Evolutionary conservation across 2,888 invertebrate genomes (phyloP), one percentile per base, ranked within the genome.

Genomic region (Hemithea aestivaria): DNA sequence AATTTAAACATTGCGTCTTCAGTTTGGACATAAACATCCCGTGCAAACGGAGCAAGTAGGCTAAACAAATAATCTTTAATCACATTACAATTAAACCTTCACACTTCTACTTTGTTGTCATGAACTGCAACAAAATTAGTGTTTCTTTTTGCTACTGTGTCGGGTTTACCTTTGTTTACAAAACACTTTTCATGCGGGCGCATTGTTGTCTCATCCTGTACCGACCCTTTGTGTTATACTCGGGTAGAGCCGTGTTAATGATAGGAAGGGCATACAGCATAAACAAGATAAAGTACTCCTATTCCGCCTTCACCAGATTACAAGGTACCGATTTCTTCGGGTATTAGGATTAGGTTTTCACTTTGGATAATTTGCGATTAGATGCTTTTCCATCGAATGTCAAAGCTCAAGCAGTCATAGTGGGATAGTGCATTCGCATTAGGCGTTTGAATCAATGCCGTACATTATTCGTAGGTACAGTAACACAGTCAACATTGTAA

Each of bases 1-100:
- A 73, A 73, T 68, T 60, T 66, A 76, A 78, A 76, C 74, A 76
- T 74, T 69, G 68, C 66, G 56, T 56, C 40, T 46, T 53, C 58
- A 54, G 51, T 54, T 62, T 48, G 57, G 61, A 64, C 66, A 66
- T 72, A 81, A 82, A 81, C 81, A 79, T 81, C 76, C 78, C 73
- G 72, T 64, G 49, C 51, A 55, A 58, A 55, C 55, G 58, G 62
- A 70, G 66, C 68, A 79, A 76, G 54, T 72, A 53, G 72, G 73
- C 62, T 74, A 73, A 68, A 64, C 64, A 67, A 74, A 74, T 73
- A 71, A 63, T 69, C 66, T 66, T 64, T 66, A 58, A 71, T 73
- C 62, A 57, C 56, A 57, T 53, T 38, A 51, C 54, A 62, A 64
- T 66, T 63, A 61, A 62, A 49, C 45, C 49, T 53, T 52, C 35